A percentile compares a stretch with the other conserved stretches of the same genome.
phyloP scores from a whole-genome alignment of 2,888 invertebrate species.

The Embidobia sp. region DNA sequence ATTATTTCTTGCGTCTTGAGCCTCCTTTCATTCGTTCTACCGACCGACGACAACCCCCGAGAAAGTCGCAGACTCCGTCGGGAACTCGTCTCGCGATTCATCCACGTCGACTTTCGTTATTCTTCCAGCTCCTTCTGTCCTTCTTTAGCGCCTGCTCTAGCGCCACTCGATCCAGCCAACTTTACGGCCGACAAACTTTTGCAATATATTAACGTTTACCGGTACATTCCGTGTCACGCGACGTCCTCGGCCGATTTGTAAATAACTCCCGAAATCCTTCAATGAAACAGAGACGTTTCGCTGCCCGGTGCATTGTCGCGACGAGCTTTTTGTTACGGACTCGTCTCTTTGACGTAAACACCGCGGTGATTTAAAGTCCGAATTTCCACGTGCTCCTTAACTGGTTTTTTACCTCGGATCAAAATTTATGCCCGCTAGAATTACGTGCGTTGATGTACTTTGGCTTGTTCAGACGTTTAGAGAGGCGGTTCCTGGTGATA shows the following conservation, averaged over 20 bases:
- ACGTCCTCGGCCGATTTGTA: conserved; percentile 55
- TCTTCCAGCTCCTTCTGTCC: conserved; percentile 15
- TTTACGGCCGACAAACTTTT: conserved; percentile 61
- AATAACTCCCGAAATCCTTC: conserved; percentile 49
- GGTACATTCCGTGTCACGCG: conserved; percentile 54
- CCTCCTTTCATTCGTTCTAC: conserved; percentile 70
- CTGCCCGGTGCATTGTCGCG: conserved; percentile 3
- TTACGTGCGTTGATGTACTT: too few species aligned
- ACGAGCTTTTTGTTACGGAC: not conserved
- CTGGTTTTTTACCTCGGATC: conserved; percentile 19
- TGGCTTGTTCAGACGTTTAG: too few species aligned
- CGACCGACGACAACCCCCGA: conserved; percentile 54
- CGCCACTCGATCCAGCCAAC: conserved; percentile 24
- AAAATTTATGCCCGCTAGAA: conserved; percentile 29
- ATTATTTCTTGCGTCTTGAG: conserved; percentile 77
- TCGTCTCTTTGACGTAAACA: conserved; percentile 31
- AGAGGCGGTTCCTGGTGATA: not conserved
- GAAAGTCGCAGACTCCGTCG: conserved; percentile 50
- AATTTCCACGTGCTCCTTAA: conserved; percentile 25
- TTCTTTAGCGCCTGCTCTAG: not conserved
- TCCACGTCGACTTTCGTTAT: conserved; percentile 60
- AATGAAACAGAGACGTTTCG: conserved; percentile 45
- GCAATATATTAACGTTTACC: conserved; percentile 64
- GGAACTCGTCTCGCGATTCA: conserved; percentile 57
- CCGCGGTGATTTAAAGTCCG: conserved; percentile 34